Evolutionary conservation across 2,113 vertebrate genomes (phyloP).

Genomic region (Mus musculus): DNA sequence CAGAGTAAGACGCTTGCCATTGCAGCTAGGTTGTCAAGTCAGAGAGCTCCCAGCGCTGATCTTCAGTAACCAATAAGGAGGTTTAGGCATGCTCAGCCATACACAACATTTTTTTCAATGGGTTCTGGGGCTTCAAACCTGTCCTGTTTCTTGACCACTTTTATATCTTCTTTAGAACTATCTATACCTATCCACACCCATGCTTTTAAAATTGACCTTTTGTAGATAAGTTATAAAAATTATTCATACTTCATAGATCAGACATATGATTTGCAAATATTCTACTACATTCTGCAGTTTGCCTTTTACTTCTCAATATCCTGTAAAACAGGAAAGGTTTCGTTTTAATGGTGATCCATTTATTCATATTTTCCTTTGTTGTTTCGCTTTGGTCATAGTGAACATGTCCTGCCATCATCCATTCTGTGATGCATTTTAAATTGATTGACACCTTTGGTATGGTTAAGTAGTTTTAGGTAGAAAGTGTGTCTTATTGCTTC

Average conservation of each 20-base stretch:
- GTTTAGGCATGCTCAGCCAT: not conserved
- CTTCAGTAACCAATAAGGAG: not conserved
- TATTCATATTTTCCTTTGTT: not conserved
- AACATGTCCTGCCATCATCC: not conserved
- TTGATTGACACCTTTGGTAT: not conserved
- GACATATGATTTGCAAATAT: not conserved
- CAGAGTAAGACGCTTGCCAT: not conserved
- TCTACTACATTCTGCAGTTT: not conserved
- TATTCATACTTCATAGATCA: not conserved
- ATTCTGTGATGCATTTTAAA: not conserved
- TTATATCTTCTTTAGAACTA: not conserved
- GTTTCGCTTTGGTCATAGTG: not conserved
- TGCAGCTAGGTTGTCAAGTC: not conserved
- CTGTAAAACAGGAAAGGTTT: not conserved
- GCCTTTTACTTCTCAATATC: not conserved
- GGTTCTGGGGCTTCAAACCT: not conserved
- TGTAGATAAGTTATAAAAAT: not conserved
- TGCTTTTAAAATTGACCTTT: not conserved
- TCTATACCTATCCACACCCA: too few species aligned
- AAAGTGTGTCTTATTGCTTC: not conserved
- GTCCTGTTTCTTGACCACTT: not conserved
- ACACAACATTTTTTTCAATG: not conserved
- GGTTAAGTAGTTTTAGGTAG: not conserved
- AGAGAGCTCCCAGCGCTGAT: too few species aligned
- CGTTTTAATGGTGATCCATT: not conserved